A percentile compares a stretch with the other conserved stretches of the same genome.
phyloP scores from a whole-genome alignment of 1,140 invertebrate species.

The Drosophila obscura region DNA sequence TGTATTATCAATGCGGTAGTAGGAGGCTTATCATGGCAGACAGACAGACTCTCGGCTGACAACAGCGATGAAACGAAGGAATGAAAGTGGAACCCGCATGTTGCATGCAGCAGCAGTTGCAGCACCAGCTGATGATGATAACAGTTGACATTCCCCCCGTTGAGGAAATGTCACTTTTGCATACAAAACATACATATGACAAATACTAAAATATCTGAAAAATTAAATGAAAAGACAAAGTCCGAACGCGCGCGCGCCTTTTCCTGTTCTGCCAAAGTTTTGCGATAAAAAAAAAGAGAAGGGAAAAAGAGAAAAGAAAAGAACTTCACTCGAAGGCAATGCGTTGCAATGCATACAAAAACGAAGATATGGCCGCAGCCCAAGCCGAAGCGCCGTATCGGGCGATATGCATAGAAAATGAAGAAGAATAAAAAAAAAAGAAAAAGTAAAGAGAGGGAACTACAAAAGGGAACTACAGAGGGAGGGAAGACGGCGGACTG shows the following conservation, averaged over 20 bases:
- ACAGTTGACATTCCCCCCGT: constrained; percentile 49
- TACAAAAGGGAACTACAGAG: not conserved
- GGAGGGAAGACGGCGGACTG: not conserved
- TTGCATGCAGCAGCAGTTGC: not conserved
- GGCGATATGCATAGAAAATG: constrained; percentile 46
- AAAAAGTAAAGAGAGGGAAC: not conserved
- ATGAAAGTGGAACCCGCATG: constrained; percentile 28
- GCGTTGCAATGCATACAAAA: constrained; percentile 74
- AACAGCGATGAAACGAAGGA: constrained; percentile 10
- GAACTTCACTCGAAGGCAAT: constrained; percentile 69
- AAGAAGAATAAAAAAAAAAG: constrained; percentile 1
- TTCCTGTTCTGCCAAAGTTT: constrained; percentile 74
- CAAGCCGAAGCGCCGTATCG: constrained; percentile 4
- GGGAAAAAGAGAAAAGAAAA: constrained; percentile 12
- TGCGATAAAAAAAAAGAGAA: constrained; percentile 60
- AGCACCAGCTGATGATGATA: constrained; percentile 53
- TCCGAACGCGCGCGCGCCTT: constrained; percentile 63
- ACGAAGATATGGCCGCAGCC: constrained; percentile 50
- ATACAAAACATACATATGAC: constrained; percentile 58
- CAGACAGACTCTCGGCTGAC: constrained; percentile 26
- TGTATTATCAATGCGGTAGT: constrained; percentile 47
- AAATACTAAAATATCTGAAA: constrained; percentile 25
- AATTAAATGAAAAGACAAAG: constrained; percentile 48
- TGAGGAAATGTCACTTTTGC: constrained; percentile 75
- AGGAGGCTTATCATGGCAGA: constrained; percentile 22